Base-by-base conservation (phyloP, 2,113 vertebrate genomes). In the Vulpes lagopus region DNA sequence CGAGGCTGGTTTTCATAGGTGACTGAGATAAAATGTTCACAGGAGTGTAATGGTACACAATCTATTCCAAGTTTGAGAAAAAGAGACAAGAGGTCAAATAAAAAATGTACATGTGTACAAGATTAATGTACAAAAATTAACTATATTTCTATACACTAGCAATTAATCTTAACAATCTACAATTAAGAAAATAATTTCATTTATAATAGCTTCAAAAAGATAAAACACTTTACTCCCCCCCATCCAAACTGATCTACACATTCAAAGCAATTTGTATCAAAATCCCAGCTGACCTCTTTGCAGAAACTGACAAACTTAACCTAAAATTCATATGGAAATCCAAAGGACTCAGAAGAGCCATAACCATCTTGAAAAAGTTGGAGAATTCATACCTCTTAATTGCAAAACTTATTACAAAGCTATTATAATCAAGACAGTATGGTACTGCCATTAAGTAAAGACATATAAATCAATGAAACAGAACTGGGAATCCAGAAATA, bases 341-440 rank as follows among this genome's bases (percentile, higher is more conserved):
- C 76, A 88, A 82, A 81, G 35, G 35, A 74, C 84, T 59, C 16
- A 88, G 10, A 81, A 92, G 32, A 95, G 38, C 53, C n/a, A 83
- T 85, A 74, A 82, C 12, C 30, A 93, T 59, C 84, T 89, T 89
- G 60, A 89, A 89, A 67, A 84, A 69, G 69, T 27, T 69, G 14
- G 19, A 90, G 57, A 38, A 85, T 20, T 16, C 15, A 89, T 8
- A 83, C 62, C 16, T 38, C 55, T 32, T 60, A 89, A 90, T 43
- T 90, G 79, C 9, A 96, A 93, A 89, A 96, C 53, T 84, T 78
- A 78, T 32, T 78, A 38, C 62, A 89, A 96, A 93, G 51, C 23
- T 96, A 59, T 1, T 67, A 23, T 51, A 51, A 83, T 93, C 35
- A 83, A 89, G 59, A 76, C 35, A 81, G 59, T 85, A 55, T 71